Conservation (phyloP, 2,888 invertebrate species). For the Cheilosia pagana region DNA sequence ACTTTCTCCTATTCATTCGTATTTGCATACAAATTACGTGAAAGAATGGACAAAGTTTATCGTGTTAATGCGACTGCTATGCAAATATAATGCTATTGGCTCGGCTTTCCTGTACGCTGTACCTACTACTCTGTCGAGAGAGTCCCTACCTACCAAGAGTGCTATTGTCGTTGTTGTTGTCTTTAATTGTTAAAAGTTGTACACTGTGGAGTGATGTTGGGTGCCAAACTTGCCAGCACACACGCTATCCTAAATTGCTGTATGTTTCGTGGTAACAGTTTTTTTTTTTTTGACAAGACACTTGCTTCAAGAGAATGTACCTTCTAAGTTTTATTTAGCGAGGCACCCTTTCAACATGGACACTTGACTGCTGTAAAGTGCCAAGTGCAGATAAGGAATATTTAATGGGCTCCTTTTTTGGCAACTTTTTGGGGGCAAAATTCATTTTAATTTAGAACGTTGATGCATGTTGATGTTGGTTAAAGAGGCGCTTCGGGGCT, state of each 20-base stretch:
- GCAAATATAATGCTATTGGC: conserved; percentile 67
- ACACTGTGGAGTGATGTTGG: conserved; percentile 39
- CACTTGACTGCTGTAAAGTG: conserved; percentile 34
- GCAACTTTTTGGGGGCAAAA: not conserved
- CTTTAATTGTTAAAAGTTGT: conserved; percentile 73
- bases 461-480: not conserved
- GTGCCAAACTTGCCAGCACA: conserved; percentile 28
- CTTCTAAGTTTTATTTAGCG: not conserved
- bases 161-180: conserved; percentile 60
- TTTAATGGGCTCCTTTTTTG: conserved; percentile 36
- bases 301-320: not conserved
- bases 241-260: conserved; percentile 17
- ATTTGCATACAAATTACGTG: conserved; percentile 76
- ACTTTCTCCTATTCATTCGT: conserved; percentile 74
- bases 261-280: conserved; percentile 31
- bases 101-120: too few species aligned
- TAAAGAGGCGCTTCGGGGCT: too few species aligned
- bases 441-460: not conserved
- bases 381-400: conserved; percentile 41
- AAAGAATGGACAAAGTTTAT: conserved; percentile 75
- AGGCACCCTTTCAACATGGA: conserved; percentile 10
- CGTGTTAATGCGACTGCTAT: conserved; percentile 74
- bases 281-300: conserved; percentile 28
- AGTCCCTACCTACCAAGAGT: conserved; percentile 20
- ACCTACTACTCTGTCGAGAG: conserved; percentile 4